A percentile compares a stretch with the other conserved stretches of the same genome.
Evolutionary conservation across 2,113 vertebrate genomes (phyloP).

Genomic region (Daubentonia madagascariensis): DNA sequence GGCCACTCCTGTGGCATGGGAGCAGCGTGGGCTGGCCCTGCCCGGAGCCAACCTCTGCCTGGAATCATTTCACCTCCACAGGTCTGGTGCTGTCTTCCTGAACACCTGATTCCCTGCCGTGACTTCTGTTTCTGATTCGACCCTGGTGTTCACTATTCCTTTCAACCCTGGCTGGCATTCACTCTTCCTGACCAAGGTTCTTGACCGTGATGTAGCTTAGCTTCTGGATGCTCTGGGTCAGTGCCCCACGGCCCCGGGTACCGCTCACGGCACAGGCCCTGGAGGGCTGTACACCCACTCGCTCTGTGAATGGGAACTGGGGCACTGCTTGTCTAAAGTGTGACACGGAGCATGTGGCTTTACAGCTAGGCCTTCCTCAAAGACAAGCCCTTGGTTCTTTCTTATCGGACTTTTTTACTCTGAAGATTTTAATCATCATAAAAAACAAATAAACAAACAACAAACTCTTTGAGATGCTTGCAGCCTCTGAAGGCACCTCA

Average conservation of each 20-base stretch:
- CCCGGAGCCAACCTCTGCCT: neutral
- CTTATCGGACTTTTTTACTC: neutral
- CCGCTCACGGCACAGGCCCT: neutral
- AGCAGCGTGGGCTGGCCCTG: rapidly evolving
- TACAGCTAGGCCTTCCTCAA: neutral
- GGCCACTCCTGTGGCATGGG: rapidly evolving
- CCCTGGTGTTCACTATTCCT: neutral
- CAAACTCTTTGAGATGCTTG: neutral
- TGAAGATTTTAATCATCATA: neutral
- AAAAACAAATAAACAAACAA: neutral
- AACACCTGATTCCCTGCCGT: neutral
- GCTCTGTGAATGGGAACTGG: neutral
- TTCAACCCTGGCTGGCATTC: neutral
- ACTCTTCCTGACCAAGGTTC: neutral
- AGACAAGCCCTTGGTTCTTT: neutral
- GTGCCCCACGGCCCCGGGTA: too few species aligned
- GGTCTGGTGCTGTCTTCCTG: neutral
- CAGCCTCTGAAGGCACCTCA: neutral
- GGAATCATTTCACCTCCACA: rapidly evolving
- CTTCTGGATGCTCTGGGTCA: neutral
- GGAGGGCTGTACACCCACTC: too few species aligned
- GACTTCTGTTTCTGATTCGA: neutral
- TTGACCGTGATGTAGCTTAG: neutral
- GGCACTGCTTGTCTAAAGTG: neutral
- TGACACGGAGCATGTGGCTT: neutral